A percentile compares a stretch with the other conserved stretches of the same genome.
phyloP scores from a whole-genome alignment of 2,888 invertebrate species.

The Zaprionus lineosus region DNA sequence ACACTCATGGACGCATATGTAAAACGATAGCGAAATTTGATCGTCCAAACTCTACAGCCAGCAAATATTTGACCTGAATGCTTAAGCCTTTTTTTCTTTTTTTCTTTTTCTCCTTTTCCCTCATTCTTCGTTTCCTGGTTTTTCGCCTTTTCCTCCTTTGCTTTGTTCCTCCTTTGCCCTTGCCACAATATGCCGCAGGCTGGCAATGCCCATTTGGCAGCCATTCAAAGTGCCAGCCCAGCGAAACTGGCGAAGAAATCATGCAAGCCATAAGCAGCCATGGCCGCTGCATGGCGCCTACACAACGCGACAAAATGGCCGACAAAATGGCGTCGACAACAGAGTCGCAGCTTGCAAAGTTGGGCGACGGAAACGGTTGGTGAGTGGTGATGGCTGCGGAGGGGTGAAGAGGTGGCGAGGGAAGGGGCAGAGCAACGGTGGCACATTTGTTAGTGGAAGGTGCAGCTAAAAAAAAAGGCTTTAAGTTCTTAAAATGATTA shows the following conservation, averaged over 20 bases:
- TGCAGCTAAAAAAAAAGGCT: no score
- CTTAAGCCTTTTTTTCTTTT: constrained; percentile 10
- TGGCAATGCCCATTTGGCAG: constrained; percentile 62
- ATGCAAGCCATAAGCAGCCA: constrained; percentile 45
- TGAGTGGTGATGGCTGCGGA: no score
- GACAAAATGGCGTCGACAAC: constrained; percentile 57
- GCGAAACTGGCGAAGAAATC: constrained; percentile 48
- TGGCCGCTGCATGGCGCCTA: constrained; percentile 64
- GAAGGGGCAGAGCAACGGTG: no score
- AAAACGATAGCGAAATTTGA: constrained; percentile 35
- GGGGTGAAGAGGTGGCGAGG: no score
- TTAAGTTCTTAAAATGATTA: constrained; percentile 30
- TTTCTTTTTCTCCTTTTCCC: no score
- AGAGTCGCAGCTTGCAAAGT: no score
- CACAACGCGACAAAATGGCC: constrained; percentile 63
- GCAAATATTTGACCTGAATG: constrained; percentile 51
- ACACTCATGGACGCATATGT: constrained; percentile 20
- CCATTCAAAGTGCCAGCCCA: constrained; percentile 54
- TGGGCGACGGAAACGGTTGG: no score
- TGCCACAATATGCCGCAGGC: no score
- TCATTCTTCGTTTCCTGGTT: no score
- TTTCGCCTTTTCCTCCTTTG: no score
- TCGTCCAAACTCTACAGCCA: constrained; percentile 20
- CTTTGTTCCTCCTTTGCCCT: no score
- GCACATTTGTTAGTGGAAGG: constrained; percentile 37